Base-by-base conservation (phyloP, 2,797 vertebrate species). In the Pseudotriccus pelzelni region DNA sequence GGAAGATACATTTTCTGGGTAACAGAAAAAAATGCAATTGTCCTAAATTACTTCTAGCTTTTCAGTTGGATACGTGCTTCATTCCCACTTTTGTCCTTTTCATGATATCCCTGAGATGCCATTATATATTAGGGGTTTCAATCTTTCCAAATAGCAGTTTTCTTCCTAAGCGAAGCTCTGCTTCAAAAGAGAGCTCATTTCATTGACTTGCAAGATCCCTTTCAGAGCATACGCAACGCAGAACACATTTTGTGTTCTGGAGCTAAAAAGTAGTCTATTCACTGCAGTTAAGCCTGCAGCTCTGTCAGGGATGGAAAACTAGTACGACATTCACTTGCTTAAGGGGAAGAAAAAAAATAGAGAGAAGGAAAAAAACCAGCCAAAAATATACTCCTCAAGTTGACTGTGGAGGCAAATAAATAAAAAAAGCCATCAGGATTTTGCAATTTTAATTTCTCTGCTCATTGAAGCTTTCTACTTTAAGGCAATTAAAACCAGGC, bases 391-490 rank as follows among this genome's bases (percentile, higher is more conserved):
- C 30, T 74, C 50, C 43, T 90, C 30, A 41, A 19, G 32, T 22
- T 83, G 46, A 77, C 75, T 64, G 90, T 8, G 17, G 62, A 90
- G 74, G 73, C 76, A 95, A 96, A 95, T 18, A 93, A 67, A 58
- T 94, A 58, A 82, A 50, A 74, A 92, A 87, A 97, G 47, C 67
- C 89, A 96, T 88, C 62, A 53, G 62, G 87, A 89, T 88, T 93
- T 89, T 79, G 88, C 86, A 96, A 63, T 94, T 97, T 87, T 97
- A 96, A 97, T 97, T 97, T 97, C 94, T 96, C 94, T 96, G 96
- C 93, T 96, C 93, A 92, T 50, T 94, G 95, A 89, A 92, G 93
- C 89, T 97, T 96, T 91, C 94, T 69, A 77, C 80, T 95, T 94
- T 75, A 90, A 97, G 79, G 93, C 92, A 97, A 97, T 98, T 97